phyloP scores from a whole-genome alignment of 2,113 vertebrate genomes.

The Cephalopholis sonnerati region DNA sequence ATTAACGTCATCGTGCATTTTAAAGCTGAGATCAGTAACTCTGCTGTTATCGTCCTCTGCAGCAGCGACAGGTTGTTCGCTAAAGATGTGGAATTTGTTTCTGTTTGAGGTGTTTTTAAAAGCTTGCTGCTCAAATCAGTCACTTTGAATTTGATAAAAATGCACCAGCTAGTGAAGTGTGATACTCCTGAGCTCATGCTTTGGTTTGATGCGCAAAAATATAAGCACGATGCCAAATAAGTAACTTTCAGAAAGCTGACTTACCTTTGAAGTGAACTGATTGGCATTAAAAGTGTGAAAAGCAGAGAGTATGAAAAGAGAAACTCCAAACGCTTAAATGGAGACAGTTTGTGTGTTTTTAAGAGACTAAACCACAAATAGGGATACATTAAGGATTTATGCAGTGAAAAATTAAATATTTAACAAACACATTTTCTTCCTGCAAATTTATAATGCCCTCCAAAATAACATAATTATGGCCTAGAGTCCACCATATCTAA shows the following conservation, averaged over 20 bases:
- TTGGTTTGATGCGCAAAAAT: slow-evolving; percentile 5
- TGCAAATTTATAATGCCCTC: neutral
- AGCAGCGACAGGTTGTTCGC: too few species aligned
- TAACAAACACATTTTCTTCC: slow-evolving; percentile 6
- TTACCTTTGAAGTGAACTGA: slow-evolving; percentile 29
- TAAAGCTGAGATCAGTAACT: slow-evolving; percentile 1
- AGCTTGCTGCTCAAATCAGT: neutral
- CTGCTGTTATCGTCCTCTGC: neutral
- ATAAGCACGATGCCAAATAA: neutral
- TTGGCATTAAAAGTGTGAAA: slow-evolving; percentile 8
- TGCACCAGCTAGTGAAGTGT: neutral
- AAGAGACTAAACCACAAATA: slow-evolving; percentile 1
- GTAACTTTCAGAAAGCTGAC: slow-evolving; percentile 5
- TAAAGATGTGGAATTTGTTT: neutral
- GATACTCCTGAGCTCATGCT: neutral
- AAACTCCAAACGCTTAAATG: neutral
- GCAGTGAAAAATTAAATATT: neutral
- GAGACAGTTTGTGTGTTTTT: neutral
- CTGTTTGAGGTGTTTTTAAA: neutral
- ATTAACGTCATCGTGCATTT: neutral
- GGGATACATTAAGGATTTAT: slow-evolving; percentile 12
- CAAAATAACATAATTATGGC: neutral
- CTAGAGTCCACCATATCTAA: neutral
- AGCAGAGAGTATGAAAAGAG: neutral
- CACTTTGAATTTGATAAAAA: slow-evolving; percentile 2